Evolutionary conservation across 2,113 vertebrate species (phyloP).

Genomic region (Caranx ignobilis): DNA sequence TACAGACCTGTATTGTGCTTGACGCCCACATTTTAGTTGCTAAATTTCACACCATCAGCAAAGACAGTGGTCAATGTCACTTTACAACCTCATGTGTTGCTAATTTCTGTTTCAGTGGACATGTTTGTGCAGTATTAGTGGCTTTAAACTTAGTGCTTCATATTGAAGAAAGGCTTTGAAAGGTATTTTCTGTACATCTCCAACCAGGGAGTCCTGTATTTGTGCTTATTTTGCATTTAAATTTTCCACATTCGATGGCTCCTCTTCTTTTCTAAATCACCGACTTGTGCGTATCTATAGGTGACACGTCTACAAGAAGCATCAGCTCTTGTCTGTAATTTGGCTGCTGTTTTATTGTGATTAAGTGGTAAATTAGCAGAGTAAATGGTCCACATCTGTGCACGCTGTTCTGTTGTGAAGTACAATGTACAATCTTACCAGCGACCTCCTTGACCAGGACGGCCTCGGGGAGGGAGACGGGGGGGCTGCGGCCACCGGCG

Average conservation of each 20-base stretch:
- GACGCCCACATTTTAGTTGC: background rate
- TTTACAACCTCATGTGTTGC: background rate
- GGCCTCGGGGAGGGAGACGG: constrained; percentile 83
- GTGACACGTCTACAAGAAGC: background rate
- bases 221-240: background rate
- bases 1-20: background rate
- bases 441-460: constrained; percentile 89
- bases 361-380: too few species aligned
- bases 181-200: background rate
- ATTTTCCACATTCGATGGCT: background rate
- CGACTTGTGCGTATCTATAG: too few species aligned
- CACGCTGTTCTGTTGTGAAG: background rate
- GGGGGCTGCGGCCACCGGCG: constrained; percentile 82
- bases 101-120: background rate
- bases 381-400: too few species aligned
- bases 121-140: background rate
- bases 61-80: background rate
- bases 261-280: too few species aligned
- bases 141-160: too few species aligned
- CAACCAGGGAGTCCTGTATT: background rate
- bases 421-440: constrained; percentile 80
- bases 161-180: too few species aligned
- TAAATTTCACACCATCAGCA: background rate
- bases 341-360: background rate
- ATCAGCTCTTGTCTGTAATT: background rate